These are phyloP conservation scores for Chymomyza costata DNA, from an alignment of 1,140 invertebrate species.

Conservation along the genomic window DNA sequence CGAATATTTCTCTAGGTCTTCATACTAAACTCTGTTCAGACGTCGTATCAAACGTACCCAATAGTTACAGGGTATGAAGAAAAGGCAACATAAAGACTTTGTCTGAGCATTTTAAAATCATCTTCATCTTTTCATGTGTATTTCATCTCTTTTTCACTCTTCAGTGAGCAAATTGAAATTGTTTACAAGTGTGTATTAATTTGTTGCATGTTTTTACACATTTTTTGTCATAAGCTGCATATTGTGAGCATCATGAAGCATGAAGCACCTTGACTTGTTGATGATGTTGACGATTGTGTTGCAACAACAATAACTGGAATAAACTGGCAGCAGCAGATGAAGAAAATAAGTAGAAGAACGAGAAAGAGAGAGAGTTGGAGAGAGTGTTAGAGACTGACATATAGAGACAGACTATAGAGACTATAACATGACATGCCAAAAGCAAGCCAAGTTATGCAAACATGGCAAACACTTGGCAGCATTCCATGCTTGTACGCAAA, in stretches of 20 bases:
- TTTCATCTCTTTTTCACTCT: too few species aligned
- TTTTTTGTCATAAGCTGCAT: slow-evolving; percentile 54
- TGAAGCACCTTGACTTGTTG: slow-evolving; percentile 14
- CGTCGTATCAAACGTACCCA: too few species aligned
- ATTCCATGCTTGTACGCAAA: not conserved
- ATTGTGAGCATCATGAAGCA: slow-evolving; percentile 25
- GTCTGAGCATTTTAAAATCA: too few species aligned
- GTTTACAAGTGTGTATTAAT: slow-evolving; percentile 31
- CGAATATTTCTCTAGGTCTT: too few species aligned
- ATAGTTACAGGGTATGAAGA: too few species aligned
- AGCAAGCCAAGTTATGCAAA: slow-evolving; percentile 8
- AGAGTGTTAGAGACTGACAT: slow-evolving; percentile 1
- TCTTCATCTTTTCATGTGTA: too few species aligned
- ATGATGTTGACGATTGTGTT: slow-evolving; percentile 11
- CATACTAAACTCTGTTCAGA: too few species aligned
- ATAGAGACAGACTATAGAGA: slow-evolving; percentile 15
- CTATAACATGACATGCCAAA: slow-evolving; percentile 30
- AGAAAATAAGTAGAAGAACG: too few species aligned
- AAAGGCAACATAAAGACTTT: too few species aligned
- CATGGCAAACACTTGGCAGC: slow-evolving; percentile 16
- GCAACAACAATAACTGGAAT: slow-evolving; percentile 22
- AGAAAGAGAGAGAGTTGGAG: not conserved
- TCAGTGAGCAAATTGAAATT: too few species aligned
- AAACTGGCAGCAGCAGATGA: too few species aligned
- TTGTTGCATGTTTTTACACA: slow-evolving; percentile 53